These are phyloP conservation scores for Pseudomugil gertrudae DNA, from an alignment of 2,797 vertebrate genomes.

Conservation along the genomic window DNA sequence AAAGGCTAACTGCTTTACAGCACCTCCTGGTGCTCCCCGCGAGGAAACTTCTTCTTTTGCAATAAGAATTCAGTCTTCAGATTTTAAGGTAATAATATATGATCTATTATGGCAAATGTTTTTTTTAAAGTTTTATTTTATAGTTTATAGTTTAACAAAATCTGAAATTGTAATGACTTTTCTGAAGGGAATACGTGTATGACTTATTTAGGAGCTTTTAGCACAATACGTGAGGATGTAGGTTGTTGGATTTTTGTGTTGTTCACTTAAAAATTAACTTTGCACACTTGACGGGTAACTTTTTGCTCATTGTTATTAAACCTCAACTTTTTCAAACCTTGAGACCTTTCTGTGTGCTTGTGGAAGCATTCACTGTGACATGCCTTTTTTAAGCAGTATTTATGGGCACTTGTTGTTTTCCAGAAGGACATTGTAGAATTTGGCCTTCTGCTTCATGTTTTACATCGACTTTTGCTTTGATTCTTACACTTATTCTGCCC, in stretches of 20 bases:
- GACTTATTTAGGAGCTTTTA: conserved; percentile 22
- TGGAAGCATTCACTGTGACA: conserved; percentile 34
- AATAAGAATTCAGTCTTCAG: conserved; percentile 58
- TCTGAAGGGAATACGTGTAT: conserved; percentile 25
- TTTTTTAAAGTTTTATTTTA: conserved; percentile 39
- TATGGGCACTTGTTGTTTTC: conserved; percentile 43
- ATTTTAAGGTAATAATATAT: conserved; percentile 70
- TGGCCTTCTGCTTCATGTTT: conserved; percentile 49
- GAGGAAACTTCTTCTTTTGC: conserved; percentile 62
- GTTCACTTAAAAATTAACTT: conserved; percentile 22
- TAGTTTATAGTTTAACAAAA: conserved; percentile 64
- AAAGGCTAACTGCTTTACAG: conserved; percentile 83
- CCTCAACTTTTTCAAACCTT: conserved; percentile 26
- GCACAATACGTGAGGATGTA: conserved; percentile 25
- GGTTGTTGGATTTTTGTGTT: conserved; percentile 27
- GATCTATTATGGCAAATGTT: conserved; percentile 37
- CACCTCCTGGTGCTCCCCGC: conserved; percentile 76
- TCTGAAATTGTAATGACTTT: conserved; percentile 27
- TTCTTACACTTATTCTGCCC: conserved; percentile 55
- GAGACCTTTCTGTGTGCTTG: conserved; percentile 29
- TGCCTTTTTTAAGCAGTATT: conserved; percentile 30
- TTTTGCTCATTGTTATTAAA: conserved; percentile 11
- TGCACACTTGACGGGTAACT: conserved; percentile 14
- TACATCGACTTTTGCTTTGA: conserved; percentile 48
- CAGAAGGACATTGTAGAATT: conserved; percentile 31